These are phyloP conservation scores for Acropternis orthonyx DNA, from an alignment of 2,797 vertebrate species.

Conservation along the genomic window DNA sequence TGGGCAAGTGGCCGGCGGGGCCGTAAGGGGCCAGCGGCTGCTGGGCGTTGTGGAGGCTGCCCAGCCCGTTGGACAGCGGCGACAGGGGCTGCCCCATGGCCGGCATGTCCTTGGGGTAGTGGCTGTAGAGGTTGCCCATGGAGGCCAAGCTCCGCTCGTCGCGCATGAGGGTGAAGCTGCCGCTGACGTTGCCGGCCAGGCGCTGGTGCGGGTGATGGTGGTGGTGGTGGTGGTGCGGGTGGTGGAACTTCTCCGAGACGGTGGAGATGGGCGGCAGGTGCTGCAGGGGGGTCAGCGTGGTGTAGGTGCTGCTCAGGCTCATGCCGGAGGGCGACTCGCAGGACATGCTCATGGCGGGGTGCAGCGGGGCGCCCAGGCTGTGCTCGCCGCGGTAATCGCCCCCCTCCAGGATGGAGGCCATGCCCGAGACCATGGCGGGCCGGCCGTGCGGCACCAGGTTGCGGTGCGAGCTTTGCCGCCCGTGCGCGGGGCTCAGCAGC, in stretches of 20 bases:
- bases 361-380: slow-evolving; percentile 85
- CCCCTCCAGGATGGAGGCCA: slow-evolving; percentile 94
- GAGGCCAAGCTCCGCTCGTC: slow-evolving; percentile 92
- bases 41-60: slow-evolving; percentile 90
- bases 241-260: slow-evolving; percentile 92
- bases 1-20: slow-evolving; percentile 86
- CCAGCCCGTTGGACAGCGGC: slow-evolving; percentile 89
- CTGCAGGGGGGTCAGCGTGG: slow-evolving; percentile 93
- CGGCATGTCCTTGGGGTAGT: slow-evolving; percentile 94
- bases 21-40: slow-evolving; percentile 87
- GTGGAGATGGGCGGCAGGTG: slow-evolving; percentile 94
- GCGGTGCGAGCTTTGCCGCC: slow-evolving; percentile 86
- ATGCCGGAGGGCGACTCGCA: slow-evolving; percentile 89
- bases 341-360: slow-evolving; percentile 95
- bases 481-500: slow-evolving; percentile 88
- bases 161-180: slow-evolving; percentile 94
- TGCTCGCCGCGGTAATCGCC: slow-evolving; percentile 87
- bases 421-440: slow-evolving; percentile 92
- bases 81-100: slow-evolving; percentile 91
- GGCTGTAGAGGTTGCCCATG: slow-evolving; percentile 92
- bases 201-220: slow-evolving; percentile 90
- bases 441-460: slow-evolving; percentile 89
- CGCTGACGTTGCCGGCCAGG: slow-evolving; percentile 88
- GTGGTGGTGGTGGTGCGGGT: slow-evolving; percentile 82
- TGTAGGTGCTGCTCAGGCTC: slow-evolving; percentile 93